Evolutionary conservation across 2,113 vertebrate species (phyloP).

Genomic region (Bettongia penicillata): DNA sequence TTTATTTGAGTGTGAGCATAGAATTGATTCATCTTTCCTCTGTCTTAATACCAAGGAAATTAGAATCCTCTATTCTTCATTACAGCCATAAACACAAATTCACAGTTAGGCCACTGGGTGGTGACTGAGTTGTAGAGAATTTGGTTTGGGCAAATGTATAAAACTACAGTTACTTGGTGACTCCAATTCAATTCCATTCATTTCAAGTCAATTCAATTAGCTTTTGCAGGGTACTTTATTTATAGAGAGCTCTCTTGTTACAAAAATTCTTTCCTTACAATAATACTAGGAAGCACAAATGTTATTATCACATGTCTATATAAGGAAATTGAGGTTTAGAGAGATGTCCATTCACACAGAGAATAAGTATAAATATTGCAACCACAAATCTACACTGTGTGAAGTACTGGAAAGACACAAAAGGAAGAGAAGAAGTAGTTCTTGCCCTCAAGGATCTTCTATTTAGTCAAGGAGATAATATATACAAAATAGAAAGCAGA

Average conservation of each 20-base stretch:
- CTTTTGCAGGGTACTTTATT: background rate
- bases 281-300: background rate
- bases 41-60: slow-evolving; percentile 1
- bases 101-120: slow-evolving; percentile 20
- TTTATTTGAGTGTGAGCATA: background rate
- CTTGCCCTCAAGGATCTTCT: background rate
- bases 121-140: slow-evolving; percentile 17
- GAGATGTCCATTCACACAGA: background rate
- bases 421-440: background rate
- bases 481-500: background rate
- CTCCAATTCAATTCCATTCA: background rate
- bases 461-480: background rate
- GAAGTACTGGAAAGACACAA: background rate
- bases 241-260: background rate
- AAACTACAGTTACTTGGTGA: background rate
- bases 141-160: background rate
- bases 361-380: background rate
- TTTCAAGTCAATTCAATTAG: background rate
- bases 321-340: background rate
- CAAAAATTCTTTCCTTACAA: background rate
- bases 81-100: slow-evolving; percentile 13
- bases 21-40: background rate
- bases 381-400: background rate
- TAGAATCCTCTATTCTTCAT: background rate
- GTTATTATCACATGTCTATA: background rate